Evolutionary conservation across 2,797 vertebrate species (phyloP), one percentile per base, ranked within the genome.

Genomic region (Lophius americanus): DNA sequence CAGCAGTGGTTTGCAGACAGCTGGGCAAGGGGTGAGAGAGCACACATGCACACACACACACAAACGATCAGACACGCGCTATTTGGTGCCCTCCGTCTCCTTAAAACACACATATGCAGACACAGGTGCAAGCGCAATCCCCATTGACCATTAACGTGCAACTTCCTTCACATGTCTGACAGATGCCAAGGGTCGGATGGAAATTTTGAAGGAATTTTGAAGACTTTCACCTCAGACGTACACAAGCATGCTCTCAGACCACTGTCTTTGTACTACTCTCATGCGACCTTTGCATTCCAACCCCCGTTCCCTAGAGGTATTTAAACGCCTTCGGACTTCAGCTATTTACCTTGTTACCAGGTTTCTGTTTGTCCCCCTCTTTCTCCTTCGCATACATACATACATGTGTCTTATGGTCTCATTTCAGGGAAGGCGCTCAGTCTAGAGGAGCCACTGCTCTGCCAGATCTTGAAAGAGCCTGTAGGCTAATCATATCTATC

Each of bases 1-100:
- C 95, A 0, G 83, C 93, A 2, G 95, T 98, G 7, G 61, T 96
- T 66, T 96, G 96, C 86, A 94, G 91, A 77, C 96, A 97, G 80
- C 94, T 97, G 89, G 95, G 94, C 64, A 92, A 92, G 60, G 93
- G 95, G 95, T 96, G 93, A 95, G 94, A 84, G 85, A 92, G 70
- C 59, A 68, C 44, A 56, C 49, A 50, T 6, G 13, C 12, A 46
- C 41, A 33, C 49, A 44, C 37, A 14, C 50, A 62, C 55, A 3
- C 2, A 9, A 4, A n/a, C 10, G n/a, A 8, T 23, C n/a, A 41
- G 37, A 70, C 41, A 67, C 47, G 23, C 32, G 3, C 48, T 63
- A 7, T 80, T 53, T 49, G 33, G 43, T 0, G 2, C 43, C 38
- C 9, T 55, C 14, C 9, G 11, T 35, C 13, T 46, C 54, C 64